These are phyloP conservation scores for Heliconius ismenius DNA, from an alignment of 2,888 invertebrate species.

Conservation along the genomic window DNA sequence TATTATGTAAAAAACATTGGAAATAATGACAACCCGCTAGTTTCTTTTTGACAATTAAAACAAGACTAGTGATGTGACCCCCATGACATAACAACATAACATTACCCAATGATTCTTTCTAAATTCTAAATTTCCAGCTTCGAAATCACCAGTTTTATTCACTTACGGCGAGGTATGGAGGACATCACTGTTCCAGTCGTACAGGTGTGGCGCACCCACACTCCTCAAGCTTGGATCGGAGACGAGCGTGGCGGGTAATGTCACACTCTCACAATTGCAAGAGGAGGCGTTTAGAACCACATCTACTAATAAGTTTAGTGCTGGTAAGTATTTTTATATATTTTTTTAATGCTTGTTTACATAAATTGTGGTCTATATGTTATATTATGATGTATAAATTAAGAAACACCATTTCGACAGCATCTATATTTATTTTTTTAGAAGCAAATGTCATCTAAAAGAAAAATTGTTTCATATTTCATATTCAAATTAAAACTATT, in stretches of 20 bases:
- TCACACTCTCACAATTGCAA: conserved; percentile 85
- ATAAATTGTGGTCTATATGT: neutral
- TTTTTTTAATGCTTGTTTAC: neutral
- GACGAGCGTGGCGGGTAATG: conserved; percentile 62
- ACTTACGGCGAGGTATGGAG: conserved; percentile 81
- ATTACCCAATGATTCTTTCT: neutral
- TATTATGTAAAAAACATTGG: neutral
- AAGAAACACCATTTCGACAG: too few relatives aligned
- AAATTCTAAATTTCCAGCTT: conserved; percentile 18
- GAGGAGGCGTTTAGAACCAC: conserved; percentile 86
- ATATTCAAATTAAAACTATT: too few relatives aligned
- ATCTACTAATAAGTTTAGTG: conserved; percentile 81
- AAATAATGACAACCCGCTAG: neutral
- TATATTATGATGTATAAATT: neutral
- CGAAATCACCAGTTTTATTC: conserved; percentile 58
- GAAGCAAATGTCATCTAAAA: too few relatives aligned
- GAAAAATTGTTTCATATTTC: neutral
- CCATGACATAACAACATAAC: neutral
- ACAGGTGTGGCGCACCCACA: conserved; percentile 85
- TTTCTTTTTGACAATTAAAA: neutral
- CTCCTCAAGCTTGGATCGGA: conserved; percentile 78
- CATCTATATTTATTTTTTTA: too few relatives aligned
- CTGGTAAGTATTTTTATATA: conserved; percentile 74
- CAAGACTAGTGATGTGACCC: neutral
- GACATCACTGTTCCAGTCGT: conserved; percentile 85